A percentile compares a stretch with the other conserved stretches of the same genome.
These are phyloP conservation scores for Nematostella vectensis DNA, from an alignment of 92 coral and sea anemone genomes.

Conservation along the genomic window DNA sequence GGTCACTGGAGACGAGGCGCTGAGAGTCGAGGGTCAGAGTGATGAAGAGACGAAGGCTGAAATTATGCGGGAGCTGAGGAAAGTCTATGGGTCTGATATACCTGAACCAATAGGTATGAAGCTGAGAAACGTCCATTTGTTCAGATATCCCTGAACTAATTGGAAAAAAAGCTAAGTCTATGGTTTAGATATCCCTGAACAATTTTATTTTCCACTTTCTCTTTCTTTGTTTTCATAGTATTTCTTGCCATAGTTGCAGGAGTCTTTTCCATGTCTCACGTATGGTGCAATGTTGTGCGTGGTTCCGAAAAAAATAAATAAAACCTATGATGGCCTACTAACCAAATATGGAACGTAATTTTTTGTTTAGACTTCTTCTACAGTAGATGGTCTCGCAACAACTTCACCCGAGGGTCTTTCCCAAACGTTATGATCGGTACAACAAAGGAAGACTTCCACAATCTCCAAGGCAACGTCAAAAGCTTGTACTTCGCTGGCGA, in stretches of 20 bases:
- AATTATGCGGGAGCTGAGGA: constrained; percentile 29
- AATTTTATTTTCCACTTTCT: no score
- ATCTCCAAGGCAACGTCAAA: constrained; percentile 18
- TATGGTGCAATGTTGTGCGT: no score
- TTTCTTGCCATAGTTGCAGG: no score
- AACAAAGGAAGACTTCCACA: constrained; percentile 26
- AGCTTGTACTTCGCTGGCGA: constrained; percentile 43
- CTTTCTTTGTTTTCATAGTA: no score
- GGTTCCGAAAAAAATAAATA: no score
- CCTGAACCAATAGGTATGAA: constrained; percentile 30
- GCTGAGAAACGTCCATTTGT: neutral
- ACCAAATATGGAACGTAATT: no score
- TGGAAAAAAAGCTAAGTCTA: no score
- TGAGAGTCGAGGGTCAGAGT: constrained; percentile 33
- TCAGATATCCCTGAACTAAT: no score
- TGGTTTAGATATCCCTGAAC: no score
- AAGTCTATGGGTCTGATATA: constrained; percentile 30
- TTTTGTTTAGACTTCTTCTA: constrained; percentile 15
- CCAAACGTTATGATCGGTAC: constrained; percentile 20
- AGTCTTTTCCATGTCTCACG: no score
- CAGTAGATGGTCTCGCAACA: constrained; percentile 26
- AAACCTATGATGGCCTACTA: no score
- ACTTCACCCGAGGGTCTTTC: constrained; percentile 19
- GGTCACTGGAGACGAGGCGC: constrained; percentile 34
- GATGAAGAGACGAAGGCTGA: constrained; percentile 28